Conservation (phyloP, 92 coral and sea anemone species). For the Phenganax subtilis region DNA sequence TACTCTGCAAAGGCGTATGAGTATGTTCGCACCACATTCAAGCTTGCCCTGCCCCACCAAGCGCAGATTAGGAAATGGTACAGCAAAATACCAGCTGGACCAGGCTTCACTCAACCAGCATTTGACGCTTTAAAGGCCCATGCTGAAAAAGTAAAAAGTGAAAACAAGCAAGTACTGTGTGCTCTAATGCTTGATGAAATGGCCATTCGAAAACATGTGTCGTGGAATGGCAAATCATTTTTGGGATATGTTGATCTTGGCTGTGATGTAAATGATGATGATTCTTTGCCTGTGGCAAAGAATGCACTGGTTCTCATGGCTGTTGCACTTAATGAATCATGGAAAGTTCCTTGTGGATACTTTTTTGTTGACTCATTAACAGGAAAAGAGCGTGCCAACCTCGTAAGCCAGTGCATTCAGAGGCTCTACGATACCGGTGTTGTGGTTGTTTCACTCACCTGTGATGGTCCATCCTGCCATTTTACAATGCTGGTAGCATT, state of each 20-base stretch:
- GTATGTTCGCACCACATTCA: no score
- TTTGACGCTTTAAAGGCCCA: neutral
- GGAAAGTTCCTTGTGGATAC: constrained; percentile 1
- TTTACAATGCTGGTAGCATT: neutral
- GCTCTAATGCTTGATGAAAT: constrained; percentile 14
- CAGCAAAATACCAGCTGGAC: no score
- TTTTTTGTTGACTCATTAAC: neutral
- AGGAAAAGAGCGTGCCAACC: neutral
- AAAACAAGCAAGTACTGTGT: neutral
- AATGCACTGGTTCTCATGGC: constrained; percentile 8
- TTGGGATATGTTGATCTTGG: constrained; percentile 9
- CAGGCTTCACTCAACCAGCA: no score
- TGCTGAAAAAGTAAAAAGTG: neutral
- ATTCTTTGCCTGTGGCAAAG: neutral
- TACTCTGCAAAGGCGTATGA: no score
- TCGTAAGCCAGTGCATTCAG: neutral
- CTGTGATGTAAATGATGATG: neutral
- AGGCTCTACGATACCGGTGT: neutral
- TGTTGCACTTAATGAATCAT: neutral
- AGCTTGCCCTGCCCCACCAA: no score
- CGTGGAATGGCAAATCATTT: constrained; percentile 6
- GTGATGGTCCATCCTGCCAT: neutral
- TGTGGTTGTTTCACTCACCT: neutral
- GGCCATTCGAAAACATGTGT: neutral
- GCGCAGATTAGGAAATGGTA: no score